These are phyloP conservation scores for Contarinia nasturtii DNA, from an alignment of 1,140 invertebrate species.

Conservation along the genomic window DNA sequence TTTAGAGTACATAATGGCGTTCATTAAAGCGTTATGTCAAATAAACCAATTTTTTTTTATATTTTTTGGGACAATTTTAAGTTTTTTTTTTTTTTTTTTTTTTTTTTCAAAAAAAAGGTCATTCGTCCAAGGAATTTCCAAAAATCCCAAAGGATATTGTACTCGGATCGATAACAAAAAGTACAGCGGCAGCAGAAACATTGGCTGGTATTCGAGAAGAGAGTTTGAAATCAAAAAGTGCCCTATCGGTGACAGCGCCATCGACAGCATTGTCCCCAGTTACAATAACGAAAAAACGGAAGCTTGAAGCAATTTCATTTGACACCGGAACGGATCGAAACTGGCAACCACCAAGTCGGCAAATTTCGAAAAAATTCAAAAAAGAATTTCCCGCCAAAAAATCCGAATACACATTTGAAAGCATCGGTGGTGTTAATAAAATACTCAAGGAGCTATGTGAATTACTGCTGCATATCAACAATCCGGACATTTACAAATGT, in stretches of 20 bases:
- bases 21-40: not conserved
- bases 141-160: conserved; percentile 3
- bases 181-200: not conserved
- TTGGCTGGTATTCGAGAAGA: not conserved
- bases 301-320: conserved; percentile 4
- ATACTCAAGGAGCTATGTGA: conserved; percentile 59
- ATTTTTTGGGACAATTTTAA: not conserved
- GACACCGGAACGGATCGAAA: conserved; percentile 1
- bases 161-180: not conserved
- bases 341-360: conserved; percentile 3
- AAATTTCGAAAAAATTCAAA: conserved; percentile 13
- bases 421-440: conserved; percentile 55
- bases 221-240: not conserved
- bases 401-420: conserved; percentile 38
- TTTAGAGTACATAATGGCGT: not conserved
- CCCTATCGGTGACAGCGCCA: not conserved
- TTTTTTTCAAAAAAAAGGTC: too few relatives aligned
- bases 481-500: conserved; percentile 61
- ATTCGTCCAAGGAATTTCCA: conserved; percentile 17
- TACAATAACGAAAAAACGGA: conserved; percentile 7
- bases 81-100: not conserved
- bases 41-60: not conserved
- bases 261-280: not conserved
- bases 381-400: conserved; percentile 22
- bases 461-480: conserved; percentile 61